Evolutionary conservation across 2,797 vertebrate genomes (phyloP).

Genomic region (Petrocephalus sullivani): DNA sequence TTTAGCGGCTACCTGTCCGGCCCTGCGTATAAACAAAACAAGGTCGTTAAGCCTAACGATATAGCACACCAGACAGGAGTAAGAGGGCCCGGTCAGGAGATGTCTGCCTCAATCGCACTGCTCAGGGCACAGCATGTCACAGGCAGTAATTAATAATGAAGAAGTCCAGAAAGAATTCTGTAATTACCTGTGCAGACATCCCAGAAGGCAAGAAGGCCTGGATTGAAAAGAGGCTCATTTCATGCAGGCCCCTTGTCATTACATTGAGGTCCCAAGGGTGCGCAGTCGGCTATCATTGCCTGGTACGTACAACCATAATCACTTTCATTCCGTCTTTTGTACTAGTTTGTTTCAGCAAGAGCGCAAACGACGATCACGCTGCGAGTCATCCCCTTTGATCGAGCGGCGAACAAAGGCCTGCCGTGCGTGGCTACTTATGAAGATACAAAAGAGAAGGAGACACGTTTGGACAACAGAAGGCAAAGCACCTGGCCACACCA

Average conservation of each 20-base stretch:
- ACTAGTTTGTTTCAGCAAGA: background rate
- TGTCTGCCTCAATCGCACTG: background rate
- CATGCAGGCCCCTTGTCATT: background rate
- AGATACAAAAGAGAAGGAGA: background rate
- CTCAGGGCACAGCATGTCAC: background rate
- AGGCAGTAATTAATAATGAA: constrained; percentile 11
- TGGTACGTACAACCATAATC: background rate
- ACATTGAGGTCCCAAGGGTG: background rate
- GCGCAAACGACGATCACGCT: background rate
- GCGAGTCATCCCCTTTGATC: background rate
- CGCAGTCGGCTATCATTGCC: background rate
- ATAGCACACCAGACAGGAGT: background rate
- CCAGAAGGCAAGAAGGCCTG: background rate
- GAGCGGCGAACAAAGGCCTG: background rate
- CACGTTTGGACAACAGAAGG: background rate
- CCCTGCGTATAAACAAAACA: background rate
- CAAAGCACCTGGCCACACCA: background rate
- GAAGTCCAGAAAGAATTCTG: background rate
- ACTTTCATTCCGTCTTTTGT: constrained; percentile 4
- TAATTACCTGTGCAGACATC: constrained; percentile 18
- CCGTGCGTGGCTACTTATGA: background rate
- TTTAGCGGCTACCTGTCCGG: background rate
- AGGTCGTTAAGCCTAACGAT: background rate
- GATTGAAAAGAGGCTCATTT: background rate
- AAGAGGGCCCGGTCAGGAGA: background rate